These are phyloP conservation scores for Saimiri boliviensis DNA, from an alignment of 2,113 vertebrate species.

Conservation along the genomic window DNA sequence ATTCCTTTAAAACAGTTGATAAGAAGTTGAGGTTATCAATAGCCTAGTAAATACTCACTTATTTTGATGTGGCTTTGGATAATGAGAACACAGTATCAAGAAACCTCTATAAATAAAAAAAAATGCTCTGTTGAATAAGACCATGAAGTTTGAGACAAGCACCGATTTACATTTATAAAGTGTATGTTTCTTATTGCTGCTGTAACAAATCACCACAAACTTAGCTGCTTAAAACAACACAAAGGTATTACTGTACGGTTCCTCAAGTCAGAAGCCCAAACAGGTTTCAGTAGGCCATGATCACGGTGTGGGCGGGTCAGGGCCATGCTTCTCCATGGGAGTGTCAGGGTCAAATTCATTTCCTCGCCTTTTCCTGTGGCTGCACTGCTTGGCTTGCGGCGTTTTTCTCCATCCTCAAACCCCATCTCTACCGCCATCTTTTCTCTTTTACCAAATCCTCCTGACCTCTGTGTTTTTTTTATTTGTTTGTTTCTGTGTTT, in stretches of 20 bases:
- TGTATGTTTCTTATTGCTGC: not conserved
- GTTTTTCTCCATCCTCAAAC: not conserved
- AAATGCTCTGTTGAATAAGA: not conserved
- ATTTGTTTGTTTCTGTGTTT: too few species aligned
- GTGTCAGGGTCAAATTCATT: fast-evolving
- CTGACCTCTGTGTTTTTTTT: not conserved
- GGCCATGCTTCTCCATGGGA: not conserved
- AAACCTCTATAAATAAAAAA: not conserved
- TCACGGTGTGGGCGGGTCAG: not conserved
- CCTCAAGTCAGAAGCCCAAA: not conserved
- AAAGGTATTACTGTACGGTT: not conserved
- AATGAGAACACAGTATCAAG: not conserved
- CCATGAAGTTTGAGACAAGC: not conserved
- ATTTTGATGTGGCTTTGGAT: not conserved
- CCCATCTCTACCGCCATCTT: not conserved
- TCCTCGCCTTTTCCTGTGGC: not conserved
- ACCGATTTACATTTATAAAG: not conserved
- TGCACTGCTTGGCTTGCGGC: fast-evolving
- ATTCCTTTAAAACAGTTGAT: not conserved
- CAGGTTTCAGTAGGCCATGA: not conserved
- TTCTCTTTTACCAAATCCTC: not conserved
- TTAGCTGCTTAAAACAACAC: not conserved
- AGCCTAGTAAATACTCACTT: not conserved
- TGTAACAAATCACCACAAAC: not conserved
- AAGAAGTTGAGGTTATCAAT: not conserved